Base-by-base conservation (phyloP, 2,888 invertebrate species). In the Fragum fragum region DNA sequence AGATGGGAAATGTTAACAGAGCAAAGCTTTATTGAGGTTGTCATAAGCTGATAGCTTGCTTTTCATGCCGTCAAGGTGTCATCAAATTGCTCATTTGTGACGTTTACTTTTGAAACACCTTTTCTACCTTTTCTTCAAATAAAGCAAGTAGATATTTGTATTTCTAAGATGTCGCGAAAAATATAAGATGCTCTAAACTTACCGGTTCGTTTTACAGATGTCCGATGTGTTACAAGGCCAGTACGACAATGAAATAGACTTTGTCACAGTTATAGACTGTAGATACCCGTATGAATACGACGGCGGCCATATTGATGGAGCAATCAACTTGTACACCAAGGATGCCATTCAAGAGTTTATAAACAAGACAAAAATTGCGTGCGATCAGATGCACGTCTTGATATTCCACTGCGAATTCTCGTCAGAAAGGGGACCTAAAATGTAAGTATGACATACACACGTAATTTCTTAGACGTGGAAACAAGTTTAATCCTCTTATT, bases 261-360 rank as follows among this genome's bases (percentile, higher is more conserved):
- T 96, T 5, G 98, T 95, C 92, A 96, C 96, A 94, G 95, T 99
- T 26, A 97, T 99, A 70, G 99, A 99, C 95, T 99, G 99, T 93
- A 96, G 99, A 87, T 99, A 98, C 95, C 99, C 99, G 0, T 99
- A 99, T 95, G 99, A 99, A 95, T 99, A 95, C 93, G 96, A 97
- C 0, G 99, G 98, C 5, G 99, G 99, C 0, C 99, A 99, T 94
- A 53, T 68, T 21, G 16, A 55, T 29, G 55, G 63, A 18, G 74
- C 74, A 16, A 21, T 74, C 23, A 74, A 74, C 74, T 36, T 74
- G 55, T 74, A 68, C 68, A 74, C 68, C 36, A 66, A 55, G 32
- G 68, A 53, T 53, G 32, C 55, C 28, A 55, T 55, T 16, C 55
- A 72, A 36, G 11, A 18, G 23, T 61, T 73, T 39, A 32, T 73